Evolutionary conservation across 2,113 vertebrate genomes (phyloP).

Genomic region (Entelurus aequoreus): DNA sequence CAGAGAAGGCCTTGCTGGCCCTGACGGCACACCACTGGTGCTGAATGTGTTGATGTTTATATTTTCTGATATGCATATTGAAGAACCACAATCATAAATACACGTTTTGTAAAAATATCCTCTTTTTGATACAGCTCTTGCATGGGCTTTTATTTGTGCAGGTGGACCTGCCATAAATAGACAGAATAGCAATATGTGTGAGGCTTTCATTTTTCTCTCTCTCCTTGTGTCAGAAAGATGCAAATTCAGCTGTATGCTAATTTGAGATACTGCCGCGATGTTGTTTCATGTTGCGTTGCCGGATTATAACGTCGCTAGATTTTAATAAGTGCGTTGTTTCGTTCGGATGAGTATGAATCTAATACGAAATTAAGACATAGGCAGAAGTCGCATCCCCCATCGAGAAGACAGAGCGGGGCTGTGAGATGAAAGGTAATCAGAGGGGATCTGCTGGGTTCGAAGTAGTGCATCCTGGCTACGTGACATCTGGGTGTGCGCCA

Average conservation of each 20-base stretch:
- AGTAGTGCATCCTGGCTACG: slow-evolving; percentile 47
- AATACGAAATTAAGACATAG: background rate
- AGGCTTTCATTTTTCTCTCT: too few relatives aligned
- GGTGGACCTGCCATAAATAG: background rate
- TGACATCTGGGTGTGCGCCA: slow-evolving; percentile 21
- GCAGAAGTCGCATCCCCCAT: slow-evolving; percentile 15
- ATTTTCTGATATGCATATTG: too few relatives aligned
- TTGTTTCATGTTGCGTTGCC: background rate
- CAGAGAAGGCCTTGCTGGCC: too few relatives aligned
- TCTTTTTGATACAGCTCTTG: background rate
- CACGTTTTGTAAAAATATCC: background rate
- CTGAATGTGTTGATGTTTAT: too few relatives aligned
- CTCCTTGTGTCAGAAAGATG: background rate
- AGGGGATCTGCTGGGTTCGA: slow-evolving; percentile 38
- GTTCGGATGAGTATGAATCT: background rate
- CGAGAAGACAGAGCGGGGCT: slow-evolving; percentile 23
- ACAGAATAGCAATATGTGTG: background rate
- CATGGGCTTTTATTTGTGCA: background rate
- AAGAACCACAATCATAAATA: too few relatives aligned
- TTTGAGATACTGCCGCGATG: background rate
- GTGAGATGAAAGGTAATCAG: slow-evolving; percentile 46
- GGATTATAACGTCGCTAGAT: background rate
- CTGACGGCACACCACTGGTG: too few relatives aligned
- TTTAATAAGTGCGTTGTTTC: background rate
- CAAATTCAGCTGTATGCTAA: background rate